Base-by-base conservation (phyloP, 1,140 invertebrate genomes). In the Coenobita brevimanus region DNA sequence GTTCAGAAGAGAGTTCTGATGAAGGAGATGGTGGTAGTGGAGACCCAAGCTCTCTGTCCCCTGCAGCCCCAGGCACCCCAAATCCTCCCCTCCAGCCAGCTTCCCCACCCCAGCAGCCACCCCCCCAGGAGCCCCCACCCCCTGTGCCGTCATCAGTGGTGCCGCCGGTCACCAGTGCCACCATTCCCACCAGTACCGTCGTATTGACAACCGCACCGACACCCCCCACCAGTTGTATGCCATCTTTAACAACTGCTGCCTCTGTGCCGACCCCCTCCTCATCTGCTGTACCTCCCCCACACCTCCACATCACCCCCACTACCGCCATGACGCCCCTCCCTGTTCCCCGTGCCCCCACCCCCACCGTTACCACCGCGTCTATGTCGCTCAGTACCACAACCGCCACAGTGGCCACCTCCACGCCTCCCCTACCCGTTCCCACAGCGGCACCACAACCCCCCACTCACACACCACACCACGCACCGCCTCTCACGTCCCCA, bases 21-120 rank as follows among this genome's bases (percentile, higher is more conserved):
- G 86, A 88, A 36, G 86, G 79, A 13, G 86, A 88, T 76, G 85
- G 85, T 41, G 62, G 64, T 17, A 81, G 85, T 81, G 85, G 76
- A n/a, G 79, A 76, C 1, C 86, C 79, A 0, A 82, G 89, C 46
- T 88, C 91, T 57, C 86, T 91, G 50, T 89, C 90, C 43, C 89
- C 91, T 83, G 50, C 43, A 27, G 86, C 90, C 54, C 69, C 89
- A n/a, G 76, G 89, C 8, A 89, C 90, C 69, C 87, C 89, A 81
- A 87, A 60, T n/a, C 76, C 85, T 2, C 85, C 80, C 36, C 76
- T 87, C 13, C 60, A 73, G 1, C 76, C 85, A 2, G 67, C 60
- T 21, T 50, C 78, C 15, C 43, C 85, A 24, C 78, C 78, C 2
- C 85, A 71, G n/a, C 43, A 38, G 15, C 75, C 38, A 8, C n/a